Base-by-base conservation (phyloP, 2,888 invertebrate species). In the Ashinkailepas kermadecensis region DNA sequence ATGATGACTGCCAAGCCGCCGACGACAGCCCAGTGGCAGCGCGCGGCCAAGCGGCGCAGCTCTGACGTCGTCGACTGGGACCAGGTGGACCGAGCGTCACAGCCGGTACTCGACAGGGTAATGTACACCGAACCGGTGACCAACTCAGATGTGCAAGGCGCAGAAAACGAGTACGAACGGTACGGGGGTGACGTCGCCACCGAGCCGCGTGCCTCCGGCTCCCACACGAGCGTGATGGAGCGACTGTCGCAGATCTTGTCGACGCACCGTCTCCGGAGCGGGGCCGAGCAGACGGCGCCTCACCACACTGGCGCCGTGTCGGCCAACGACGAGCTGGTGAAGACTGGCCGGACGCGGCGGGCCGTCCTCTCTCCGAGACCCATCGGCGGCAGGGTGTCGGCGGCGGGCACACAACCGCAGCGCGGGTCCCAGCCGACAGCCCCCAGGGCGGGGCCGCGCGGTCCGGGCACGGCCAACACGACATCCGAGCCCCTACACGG, bases 51-150 rank as follows among this genome's bases (percentile, higher is more conserved):
- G 6, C 10, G 39, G 3, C 39, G 70, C 13, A 39, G 39, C 39
- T 25, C 70, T 2, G 74, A 74, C 54, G 1, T 4, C 9, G 56
- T 18, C n/a, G 65, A 65, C 25, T 74, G 74, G 74, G 74, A 74
- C 74, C 74, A 74, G 21, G 74, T 74, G 56, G 74, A 74, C 21
- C 74, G 74, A 18, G 9, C 74, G 23, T 74, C 74, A 12, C 54
- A 39, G 18, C 74, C 74, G 9, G 74, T 74, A 3, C 15, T 56
- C 6, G 56, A 74, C 54, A 74, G 15, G 54, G 56, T 56, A 1
- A 13, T 1, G 9, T 74, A 56, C 54, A 21, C 74, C 1, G 74
- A 74, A 56, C 74, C 56, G 10, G 21, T 56, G 58, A 2, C 12
- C 54, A 54, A 13, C 3, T 8, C 2, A 2, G 11, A 15, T 6